Evolutionary conservation across 2,113 vertebrate species (phyloP), one percentile per base, ranked within the genome.

Genomic region (Paedocypris sp.): DNA sequence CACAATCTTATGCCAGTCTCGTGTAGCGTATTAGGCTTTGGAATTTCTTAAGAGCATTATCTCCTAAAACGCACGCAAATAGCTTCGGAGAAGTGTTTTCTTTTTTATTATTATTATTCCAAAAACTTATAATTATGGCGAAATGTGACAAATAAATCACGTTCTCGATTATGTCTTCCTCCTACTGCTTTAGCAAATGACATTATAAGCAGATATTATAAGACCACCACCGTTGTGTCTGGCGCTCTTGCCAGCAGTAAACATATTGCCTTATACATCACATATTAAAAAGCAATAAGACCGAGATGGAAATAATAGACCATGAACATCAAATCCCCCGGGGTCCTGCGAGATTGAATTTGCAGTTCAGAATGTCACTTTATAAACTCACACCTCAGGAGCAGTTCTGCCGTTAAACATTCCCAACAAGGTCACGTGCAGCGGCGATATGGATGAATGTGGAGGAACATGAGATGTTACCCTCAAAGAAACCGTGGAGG

Each of bases 321-420:
- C 28, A 62, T 63, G 61, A 54, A 46, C 49, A 46, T 47, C 28
- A 18, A 6, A 33, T 23, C 28, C 32, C 41, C 41, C 15, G 61
- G 31, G 46, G 31, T 29, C 39, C 49, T 32, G 11, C 29, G 39
- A 64, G 50, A 54, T 54, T 64, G 50, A 45, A 64, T 64, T 62
- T 54, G 20, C 13, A 36, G 61, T 46, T 54, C 29, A 46, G 36
- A 54, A 64, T 64, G 39, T 28, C 22, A 54, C 20, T 54, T 35
- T 43, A 36, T 64, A 46, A 54, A 47, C 23, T 63, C 38, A 63
- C 48, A 43, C 20, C 48, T 43, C 50, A 28, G 49, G 28, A 33
- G 38, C 38, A 45, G 39, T 22, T 16, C 50, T 52, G 22, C 36
- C 38, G 23, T 52, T 26, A 33, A 42, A 23, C 28, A 33, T 12